Percentiles rank a stretch among this genome's conserved stretches.
These are phyloP conservation scores for Arrhamphus sclerolepis DNA, from an alignment of 2,797 vertebrate genomes.

Conservation along the genomic window DNA sequence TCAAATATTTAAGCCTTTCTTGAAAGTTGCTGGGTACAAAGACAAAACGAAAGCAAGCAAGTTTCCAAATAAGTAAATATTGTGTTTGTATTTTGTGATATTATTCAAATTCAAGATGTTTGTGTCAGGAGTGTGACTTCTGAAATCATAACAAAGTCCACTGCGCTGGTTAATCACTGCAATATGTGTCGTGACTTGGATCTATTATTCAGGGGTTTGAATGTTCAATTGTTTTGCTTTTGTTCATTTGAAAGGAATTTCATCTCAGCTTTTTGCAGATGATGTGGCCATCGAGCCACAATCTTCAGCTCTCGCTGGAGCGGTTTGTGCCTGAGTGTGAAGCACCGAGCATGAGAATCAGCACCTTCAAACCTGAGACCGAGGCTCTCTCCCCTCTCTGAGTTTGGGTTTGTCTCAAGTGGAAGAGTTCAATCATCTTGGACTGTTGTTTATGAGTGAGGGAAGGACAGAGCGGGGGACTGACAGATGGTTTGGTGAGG, in stretches of 20 bases:
- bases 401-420: too few relatives aligned
- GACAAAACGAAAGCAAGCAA: slow-evolving; percentile 11
- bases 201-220: slow-evolving; percentile 36
- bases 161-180: slow-evolving; percentile 53
- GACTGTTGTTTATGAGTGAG: too few relatives aligned
- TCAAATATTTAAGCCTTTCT: slow-evolving; percentile 21
- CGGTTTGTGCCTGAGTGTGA: too few relatives aligned
- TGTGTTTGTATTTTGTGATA: slow-evolving; percentile 9
- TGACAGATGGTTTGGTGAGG: too few relatives aligned
- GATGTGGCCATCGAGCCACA: too few relatives aligned
- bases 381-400: too few relatives aligned
- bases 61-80: slow-evolving; percentile 1
- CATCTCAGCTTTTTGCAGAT: too few relatives aligned
- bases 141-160: slow-evolving; percentile 22
- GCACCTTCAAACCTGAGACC: too few relatives aligned
- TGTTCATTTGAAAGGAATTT: slow-evolving; percentile 47
- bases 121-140: slow-evolving; percentile 20
- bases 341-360: too few relatives aligned
- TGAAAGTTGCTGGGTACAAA: slow-evolving; percentile 11
- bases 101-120: slow-evolving; percentile 13
- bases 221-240: slow-evolving; percentile 34
- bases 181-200: slow-evolving; percentile 40
- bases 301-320: too few relatives aligned
- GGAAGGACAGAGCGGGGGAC: too few relatives aligned
- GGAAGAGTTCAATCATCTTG: too few relatives aligned